phyloP scores from a whole-genome alignment of 2,888 invertebrate genomes.

The Arrhopalites spinosus region DNA sequence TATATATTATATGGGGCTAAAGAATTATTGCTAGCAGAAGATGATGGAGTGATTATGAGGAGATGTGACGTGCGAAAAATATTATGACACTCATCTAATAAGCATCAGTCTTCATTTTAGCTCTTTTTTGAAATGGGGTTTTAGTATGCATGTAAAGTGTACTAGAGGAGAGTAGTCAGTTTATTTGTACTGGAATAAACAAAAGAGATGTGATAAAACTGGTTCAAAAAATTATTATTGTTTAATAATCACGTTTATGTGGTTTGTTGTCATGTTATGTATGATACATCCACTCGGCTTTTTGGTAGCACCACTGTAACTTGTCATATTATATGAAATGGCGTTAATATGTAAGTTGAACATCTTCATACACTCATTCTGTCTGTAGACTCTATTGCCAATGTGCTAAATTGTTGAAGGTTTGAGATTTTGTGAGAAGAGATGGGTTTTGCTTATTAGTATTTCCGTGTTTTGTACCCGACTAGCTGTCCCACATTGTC shows the following conservation, averaged over 20 bases:
- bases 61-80: too few species aligned
- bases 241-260: background rate
- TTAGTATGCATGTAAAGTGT: too few species aligned
- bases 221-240: conserved; percentile 19
- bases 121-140: too few species aligned
- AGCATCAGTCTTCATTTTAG: too few species aligned
- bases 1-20: too few species aligned
- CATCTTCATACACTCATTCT: background rate
- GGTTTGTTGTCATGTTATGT: background rate
- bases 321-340: too few species aligned
- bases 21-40: too few species aligned
- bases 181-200: conserved; percentile 5
- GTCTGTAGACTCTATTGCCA: background rate
- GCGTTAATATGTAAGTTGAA: too few species aligned
- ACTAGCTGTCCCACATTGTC: conserved; percentile 22
- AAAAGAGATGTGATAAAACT: conserved; percentile 22
- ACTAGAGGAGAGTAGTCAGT: background rate
- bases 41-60: too few species aligned
- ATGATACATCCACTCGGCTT: background rate
- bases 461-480: conserved; percentile 20
- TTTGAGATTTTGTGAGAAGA: background rate
- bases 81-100: too few species aligned
- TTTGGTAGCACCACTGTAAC: too few species aligned
- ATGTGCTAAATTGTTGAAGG: conserved; percentile 25
- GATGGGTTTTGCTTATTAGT: conserved; percentile 10